These are phyloP conservation scores for Triops cancriformis DNA, from an alignment of 1,140 invertebrate genomes.

Conservation along the genomic window DNA sequence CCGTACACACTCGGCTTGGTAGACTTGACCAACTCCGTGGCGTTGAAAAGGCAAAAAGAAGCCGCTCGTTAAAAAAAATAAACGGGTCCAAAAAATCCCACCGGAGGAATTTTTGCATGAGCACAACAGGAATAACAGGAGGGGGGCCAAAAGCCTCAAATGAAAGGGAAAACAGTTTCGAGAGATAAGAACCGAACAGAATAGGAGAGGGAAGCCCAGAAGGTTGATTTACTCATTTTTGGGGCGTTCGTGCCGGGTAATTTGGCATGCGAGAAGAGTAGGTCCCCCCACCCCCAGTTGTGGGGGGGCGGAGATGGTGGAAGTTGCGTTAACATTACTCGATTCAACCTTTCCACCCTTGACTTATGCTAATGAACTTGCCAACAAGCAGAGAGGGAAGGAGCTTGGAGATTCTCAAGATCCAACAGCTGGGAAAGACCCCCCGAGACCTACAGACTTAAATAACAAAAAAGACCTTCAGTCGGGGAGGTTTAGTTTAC, in stretches of 20 bases:
- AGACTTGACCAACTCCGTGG: no score
- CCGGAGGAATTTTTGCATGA: not conserved
- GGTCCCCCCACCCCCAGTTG: no score
- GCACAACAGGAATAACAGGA: not conserved
- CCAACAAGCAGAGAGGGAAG: not conserved
- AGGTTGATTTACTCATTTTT: not conserved
- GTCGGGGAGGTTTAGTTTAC: not conserved
- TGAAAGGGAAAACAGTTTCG: not conserved
- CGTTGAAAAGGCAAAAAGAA: not conserved
- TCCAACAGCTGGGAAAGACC: no score
- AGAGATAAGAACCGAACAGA: no score
- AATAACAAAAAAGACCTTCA: no score
- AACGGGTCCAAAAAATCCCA: no score
- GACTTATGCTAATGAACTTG: constrained; percentile 14
- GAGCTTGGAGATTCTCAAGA: not conserved
- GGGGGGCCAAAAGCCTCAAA: not conserved
- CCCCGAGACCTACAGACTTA: no score
- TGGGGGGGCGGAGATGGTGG: no score
- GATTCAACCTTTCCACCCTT: not conserved
- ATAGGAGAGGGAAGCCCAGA: not conserved
- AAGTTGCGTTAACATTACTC: no score
- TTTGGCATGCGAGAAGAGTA: not conserved
- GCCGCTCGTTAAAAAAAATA: not conserved
- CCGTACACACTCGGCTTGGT: no score
- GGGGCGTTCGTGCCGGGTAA: not conserved